These are phyloP conservation scores for Calliopsis andreniformis DNA, from an alignment of 1,140 invertebrate genomes.

Conservation along the genomic window DNA sequence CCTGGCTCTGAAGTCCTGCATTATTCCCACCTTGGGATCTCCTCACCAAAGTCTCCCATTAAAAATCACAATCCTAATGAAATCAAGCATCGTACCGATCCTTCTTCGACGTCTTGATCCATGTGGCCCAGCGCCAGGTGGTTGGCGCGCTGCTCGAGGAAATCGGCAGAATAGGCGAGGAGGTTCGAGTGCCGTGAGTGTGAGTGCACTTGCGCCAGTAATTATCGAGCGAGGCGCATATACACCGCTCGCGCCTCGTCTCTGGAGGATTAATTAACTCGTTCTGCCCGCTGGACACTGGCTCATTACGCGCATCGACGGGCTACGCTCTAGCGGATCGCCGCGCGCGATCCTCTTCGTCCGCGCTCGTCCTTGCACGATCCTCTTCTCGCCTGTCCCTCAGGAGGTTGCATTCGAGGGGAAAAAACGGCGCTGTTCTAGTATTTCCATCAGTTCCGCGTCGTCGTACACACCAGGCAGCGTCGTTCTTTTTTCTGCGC, in stretches of 20 bases:
- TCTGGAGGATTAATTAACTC: constrained; percentile 71
- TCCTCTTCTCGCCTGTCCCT: constrained; percentile 18
- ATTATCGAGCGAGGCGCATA: constrained; percentile 61
- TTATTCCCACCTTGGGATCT: no score
- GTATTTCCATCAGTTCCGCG: no score
- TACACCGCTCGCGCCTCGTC: constrained; percentile 56
- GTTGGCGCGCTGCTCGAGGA: constrained; percentile 17
- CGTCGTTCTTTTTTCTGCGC: no score
- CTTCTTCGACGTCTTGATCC: neutral
- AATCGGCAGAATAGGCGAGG: constrained; percentile 25
- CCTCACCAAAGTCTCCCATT: no score
- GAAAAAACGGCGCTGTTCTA: constrained; percentile 7
- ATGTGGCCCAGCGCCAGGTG: constrained; percentile 2
- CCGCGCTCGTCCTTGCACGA: neutral
- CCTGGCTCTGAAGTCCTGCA: no score
- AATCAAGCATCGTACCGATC: no score
- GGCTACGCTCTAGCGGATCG: constrained; percentile 10
- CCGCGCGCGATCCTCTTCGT: neutral
- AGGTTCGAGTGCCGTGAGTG: constrained; percentile 41
- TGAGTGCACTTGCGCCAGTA: constrained; percentile 60
- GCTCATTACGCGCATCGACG: constrained; percentile 63
- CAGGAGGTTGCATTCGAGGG: constrained; percentile 4
- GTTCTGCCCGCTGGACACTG: constrained; percentile 66
- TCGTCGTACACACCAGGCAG: no score
- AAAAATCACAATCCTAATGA: no score